Evolutionary conservation across 2,113 vertebrate genomes (phyloP).

Genomic region (Pelecanus crispus): DNA sequence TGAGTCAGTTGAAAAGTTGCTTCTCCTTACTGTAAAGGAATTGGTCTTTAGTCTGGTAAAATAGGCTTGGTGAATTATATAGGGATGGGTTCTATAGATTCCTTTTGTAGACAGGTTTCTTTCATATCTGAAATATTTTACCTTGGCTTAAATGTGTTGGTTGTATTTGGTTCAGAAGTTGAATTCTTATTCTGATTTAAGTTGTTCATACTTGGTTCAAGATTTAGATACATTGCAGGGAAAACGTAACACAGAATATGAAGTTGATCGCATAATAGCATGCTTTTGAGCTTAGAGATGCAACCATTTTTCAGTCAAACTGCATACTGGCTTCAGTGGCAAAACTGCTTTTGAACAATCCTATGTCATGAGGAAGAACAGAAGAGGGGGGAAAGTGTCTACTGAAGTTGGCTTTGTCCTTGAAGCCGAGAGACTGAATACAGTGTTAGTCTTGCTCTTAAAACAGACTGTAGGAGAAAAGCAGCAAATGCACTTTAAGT

Average conservation of each 20-base stretch:
- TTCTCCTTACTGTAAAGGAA: not conserved
- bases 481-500: not conserved
- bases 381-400: not conserved
- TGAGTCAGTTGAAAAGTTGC: not conserved
- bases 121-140: not conserved
- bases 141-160: not conserved
- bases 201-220: not conserved
- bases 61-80: not conserved
- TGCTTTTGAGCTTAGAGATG: not conserved
- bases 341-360: not conserved
- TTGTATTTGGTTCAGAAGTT: not conserved
- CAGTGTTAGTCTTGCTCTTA: not conserved
- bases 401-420: not conserved
- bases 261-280: not conserved
- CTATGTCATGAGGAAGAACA: not conserved
- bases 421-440: slow-evolving; percentile 13
- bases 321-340: not conserved
- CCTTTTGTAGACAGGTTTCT: not conserved
- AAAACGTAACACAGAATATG: not conserved
- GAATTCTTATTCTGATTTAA: not conserved
- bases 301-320: not conserved
- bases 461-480: not conserved
- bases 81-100: not conserved
- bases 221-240: not conserved
- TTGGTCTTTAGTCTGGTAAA: not conserved